Percentiles rank a stretch among this genome's conserved stretches.
Evolutionary conservation across 1,140 invertebrate species (phyloP).

Genomic region (Apis cerana): DNA sequence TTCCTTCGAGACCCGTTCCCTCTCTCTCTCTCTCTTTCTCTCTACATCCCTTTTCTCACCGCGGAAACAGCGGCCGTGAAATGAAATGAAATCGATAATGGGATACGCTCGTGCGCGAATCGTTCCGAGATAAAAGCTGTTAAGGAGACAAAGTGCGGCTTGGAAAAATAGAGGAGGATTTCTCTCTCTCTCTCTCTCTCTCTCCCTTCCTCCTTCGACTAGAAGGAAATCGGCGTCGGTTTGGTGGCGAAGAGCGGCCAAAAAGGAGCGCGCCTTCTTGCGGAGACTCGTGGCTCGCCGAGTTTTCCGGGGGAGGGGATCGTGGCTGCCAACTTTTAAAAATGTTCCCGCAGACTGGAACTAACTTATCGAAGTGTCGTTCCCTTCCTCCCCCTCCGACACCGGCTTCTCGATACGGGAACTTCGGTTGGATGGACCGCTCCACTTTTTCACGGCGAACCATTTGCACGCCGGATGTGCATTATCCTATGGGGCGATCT

Average conservation of each 20-base stretch:
- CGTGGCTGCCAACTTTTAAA: constrained; percentile 59
- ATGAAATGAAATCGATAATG: constrained; percentile 69
- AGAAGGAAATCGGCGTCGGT: background rate
- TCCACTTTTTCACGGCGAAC: constrained; percentile 30
- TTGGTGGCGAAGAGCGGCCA: background rate
- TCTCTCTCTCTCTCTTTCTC: background rate
- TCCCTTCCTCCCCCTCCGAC: background rate
- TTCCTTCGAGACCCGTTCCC: constrained; percentile 22
- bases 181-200: too few relatives aligned
- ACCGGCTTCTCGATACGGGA: constrained; percentile 57
- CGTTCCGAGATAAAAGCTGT: constrained; percentile 62
- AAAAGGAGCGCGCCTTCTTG: background rate
- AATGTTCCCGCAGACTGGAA: constrained; percentile 54
- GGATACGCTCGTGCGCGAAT: constrained; percentile 62
- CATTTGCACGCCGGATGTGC: constrained; percentile 48
- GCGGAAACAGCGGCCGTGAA: constrained; percentile 55
- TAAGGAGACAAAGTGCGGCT: constrained; percentile 62
- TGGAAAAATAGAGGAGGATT: constrained; percentile 21
- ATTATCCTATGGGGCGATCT: constrained; percentile 50
- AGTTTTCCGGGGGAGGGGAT: background rate
- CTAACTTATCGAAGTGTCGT: constrained; percentile 54
- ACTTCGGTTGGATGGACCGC: constrained; percentile 19
- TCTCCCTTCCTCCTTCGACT: background rate
- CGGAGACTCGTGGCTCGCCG: background rate
- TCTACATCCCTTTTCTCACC: background rate